These are phyloP conservation scores for Plodia interpunctella DNA, from an alignment of 1,140 invertebrate species.

Conservation along the genomic window DNA sequence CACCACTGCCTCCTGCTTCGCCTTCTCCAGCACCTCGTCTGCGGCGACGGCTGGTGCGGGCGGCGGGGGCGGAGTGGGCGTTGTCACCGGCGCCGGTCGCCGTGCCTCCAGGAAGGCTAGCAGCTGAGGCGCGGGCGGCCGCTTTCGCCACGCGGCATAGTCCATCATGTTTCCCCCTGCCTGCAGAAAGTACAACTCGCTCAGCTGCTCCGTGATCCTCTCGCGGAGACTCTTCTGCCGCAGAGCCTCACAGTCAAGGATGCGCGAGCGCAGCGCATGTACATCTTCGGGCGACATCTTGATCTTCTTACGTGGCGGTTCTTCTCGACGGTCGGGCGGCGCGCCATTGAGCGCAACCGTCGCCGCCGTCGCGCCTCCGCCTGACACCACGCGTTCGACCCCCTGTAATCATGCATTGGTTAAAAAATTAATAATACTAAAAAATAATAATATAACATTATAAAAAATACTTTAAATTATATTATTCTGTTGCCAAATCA, in stretches of 20 bases:
- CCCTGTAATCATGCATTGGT: constrained; percentile 9
- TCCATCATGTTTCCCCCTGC: constrained; percentile 92
- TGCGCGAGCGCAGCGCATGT: constrained; percentile 43
- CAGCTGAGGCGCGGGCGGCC: constrained; percentile 84
- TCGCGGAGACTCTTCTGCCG: constrained; percentile 51
- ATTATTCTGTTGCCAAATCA: no score
- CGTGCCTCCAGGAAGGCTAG: constrained; percentile 86
- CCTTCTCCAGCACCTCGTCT: constrained; percentile 60
- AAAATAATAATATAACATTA: no score
- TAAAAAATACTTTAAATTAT: no score
- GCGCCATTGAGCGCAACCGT: constrained; percentile 5
- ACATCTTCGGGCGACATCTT: constrained; percentile 41
- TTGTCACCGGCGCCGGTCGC: constrained; percentile 79
- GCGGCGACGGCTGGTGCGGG: constrained; percentile 66
- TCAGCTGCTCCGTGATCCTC: constrained; percentile 86
- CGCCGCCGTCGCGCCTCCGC: constrained; percentile 12
- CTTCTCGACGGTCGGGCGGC: constrained; percentile 28
- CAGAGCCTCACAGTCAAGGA: constrained; percentile 54
- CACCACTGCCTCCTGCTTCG: constrained; percentile 95
- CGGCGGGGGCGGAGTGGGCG: constrained; percentile 79
- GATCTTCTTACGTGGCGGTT: constrained; percentile 54
- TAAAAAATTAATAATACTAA: no score
- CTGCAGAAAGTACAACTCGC: constrained; percentile 91
- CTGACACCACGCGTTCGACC: constrained; percentile 27
- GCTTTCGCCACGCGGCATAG: constrained; percentile 88